Conservation (phyloP, 2,113 vertebrate species). For the Steatornis caripensis region DNA sequence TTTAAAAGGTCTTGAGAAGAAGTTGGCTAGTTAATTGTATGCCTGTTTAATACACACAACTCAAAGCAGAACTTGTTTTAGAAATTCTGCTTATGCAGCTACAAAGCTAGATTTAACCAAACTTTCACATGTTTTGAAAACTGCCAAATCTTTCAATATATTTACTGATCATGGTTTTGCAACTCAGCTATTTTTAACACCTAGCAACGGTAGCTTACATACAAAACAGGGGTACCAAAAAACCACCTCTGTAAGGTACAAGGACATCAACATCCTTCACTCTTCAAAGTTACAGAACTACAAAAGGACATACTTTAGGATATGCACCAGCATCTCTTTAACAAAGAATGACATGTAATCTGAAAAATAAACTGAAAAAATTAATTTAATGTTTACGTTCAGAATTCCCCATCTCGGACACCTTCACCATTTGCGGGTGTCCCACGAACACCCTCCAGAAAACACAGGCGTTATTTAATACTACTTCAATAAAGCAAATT, state of each 20-base stretch:
- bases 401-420: constrained; percentile 71
- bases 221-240: constrained; percentile 68
- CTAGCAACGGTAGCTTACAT: constrained; percentile 49
- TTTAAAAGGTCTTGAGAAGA: constrained; percentile 57
- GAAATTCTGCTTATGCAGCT: constrained; percentile 61
- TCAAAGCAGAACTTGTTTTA: constrained; percentile 63
- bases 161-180: constrained; percentile 65
- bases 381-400: constrained; percentile 79
- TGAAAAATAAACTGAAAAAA: constrained; percentile 86
- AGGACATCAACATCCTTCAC: constrained; percentile 77
- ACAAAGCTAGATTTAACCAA: constrained; percentile 50
- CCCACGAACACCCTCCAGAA: constrained; percentile 68
- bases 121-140: constrained; percentile 59
- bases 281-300: constrained; percentile 80
- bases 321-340: constrained; percentile 81
- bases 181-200: constrained; percentile 46
- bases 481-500: constrained; percentile 45
- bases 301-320: constrained; percentile 77
- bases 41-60: constrained; percentile 38
- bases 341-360: constrained; percentile 83
- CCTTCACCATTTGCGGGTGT: constrained; percentile 66
- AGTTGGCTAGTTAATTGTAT: constrained; percentile 49
- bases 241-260: constrained; percentile 72
- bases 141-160: constrained; percentile 52
- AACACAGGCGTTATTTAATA: not conserved